Percentiles rank a stretch among this genome's conserved stretches.
These are phyloP conservation scores for Ectemnius cavifrons DNA, from an alignment of 2,888 invertebrate genomes.

Conservation along the genomic window DNA sequence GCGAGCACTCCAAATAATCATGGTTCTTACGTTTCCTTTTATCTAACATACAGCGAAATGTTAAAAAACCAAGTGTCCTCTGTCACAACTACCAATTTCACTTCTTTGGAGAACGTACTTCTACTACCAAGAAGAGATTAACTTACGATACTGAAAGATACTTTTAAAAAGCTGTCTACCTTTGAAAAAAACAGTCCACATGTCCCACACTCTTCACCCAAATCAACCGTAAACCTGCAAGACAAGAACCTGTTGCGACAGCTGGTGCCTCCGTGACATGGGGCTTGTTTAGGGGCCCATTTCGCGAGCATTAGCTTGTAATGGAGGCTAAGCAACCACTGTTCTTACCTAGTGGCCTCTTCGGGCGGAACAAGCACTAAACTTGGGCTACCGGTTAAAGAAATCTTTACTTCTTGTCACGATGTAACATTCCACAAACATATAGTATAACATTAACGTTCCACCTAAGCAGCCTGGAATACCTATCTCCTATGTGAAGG, in stretches of 20 bases:
- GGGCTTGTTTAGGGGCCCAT: slow-evolving; percentile 52
- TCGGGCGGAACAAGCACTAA: slow-evolving; percentile 29
- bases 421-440: background rate
- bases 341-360: slow-evolving; percentile 38
- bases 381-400: slow-evolving; percentile 25
- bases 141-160: too few species aligned
- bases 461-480: background rate
- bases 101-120: too few species aligned
- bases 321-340: slow-evolving; percentile 39
- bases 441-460: background rate
- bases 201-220: too few species aligned
- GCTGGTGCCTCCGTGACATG: slow-evolving; percentile 48
- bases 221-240: too few species aligned
- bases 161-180: too few species aligned
- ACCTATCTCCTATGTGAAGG: too few species aligned
- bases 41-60: too few species aligned
- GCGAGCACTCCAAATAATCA: background rate
- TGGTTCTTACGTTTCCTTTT: too few species aligned
- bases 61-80: too few species aligned
- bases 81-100: too few species aligned
- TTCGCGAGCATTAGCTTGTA: slow-evolving; percentile 59
- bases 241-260: slow-evolving; percentile 54
- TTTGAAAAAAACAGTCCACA: too few species aligned
- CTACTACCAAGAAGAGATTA: too few species aligned
- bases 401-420: background rate